A percentile compares a stretch with the other conserved stretches of the same genome.
These are phyloP conservation scores for Nomada hirtipes DNA, from an alignment of 2,888 invertebrate genomes.

Conservation along the genomic window DNA sequence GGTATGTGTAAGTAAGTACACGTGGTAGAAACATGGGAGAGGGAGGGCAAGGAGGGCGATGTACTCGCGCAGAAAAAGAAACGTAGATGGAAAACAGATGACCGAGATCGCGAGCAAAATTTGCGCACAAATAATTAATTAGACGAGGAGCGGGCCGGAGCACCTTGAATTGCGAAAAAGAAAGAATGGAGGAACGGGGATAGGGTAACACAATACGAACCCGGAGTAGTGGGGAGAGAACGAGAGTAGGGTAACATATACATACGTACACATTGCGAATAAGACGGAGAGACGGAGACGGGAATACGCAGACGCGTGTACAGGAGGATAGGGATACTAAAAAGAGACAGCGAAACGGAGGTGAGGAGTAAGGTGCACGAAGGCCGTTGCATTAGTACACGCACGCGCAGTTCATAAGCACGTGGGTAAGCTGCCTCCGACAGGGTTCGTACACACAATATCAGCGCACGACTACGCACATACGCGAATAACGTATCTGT, in stretches of 20 bases:
- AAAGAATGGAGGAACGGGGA: not conserved
- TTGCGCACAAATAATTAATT: not conserved
- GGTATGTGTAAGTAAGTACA: constrained; percentile 17
- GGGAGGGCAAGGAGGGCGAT: constrained; percentile 14
- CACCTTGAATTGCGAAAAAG: not conserved
- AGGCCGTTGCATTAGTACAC: constrained; percentile 64
- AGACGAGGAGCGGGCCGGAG: not conserved
- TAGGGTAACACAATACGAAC: not conserved
- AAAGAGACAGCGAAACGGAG: constrained; percentile 4
- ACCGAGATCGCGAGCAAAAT: constrained; percentile 3
- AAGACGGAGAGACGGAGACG: constrained; percentile 19
- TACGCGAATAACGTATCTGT: constrained; percentile 43
- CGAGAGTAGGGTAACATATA: not conserved
- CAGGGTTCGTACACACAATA: constrained; percentile 33
- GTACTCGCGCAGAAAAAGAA: not conserved
- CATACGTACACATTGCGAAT: constrained; percentile 6
- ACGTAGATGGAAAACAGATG: constrained; percentile 24
- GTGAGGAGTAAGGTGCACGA: constrained; percentile 38
- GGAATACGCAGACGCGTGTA: constrained; percentile 21
- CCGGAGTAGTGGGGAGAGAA: not conserved
- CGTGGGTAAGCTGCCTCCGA: constrained; percentile 62
- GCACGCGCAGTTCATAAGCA: constrained; percentile 68
- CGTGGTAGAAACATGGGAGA: constrained; percentile 41
- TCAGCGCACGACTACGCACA: constrained; percentile 3
- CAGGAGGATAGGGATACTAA: not conserved